These are phyloP conservation scores for Peucedramus taeniatus DNA, from an alignment of 2,113 vertebrate genomes.

Conservation along the genomic window DNA sequence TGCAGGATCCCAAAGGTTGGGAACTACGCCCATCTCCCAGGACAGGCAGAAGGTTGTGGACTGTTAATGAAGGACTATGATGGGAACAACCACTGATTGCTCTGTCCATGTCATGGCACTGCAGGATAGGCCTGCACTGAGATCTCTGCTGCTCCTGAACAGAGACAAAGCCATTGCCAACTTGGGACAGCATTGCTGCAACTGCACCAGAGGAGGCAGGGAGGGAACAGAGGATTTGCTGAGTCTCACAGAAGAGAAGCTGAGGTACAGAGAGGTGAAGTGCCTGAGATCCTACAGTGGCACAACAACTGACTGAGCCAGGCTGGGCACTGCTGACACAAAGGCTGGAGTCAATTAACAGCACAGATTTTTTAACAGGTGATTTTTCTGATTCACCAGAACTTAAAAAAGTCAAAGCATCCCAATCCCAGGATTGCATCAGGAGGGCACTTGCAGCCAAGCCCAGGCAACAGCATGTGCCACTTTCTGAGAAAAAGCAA, in stretches of 20 bases:
- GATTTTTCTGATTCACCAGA: neutral
- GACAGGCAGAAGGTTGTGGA: neutral
- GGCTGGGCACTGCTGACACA: neutral
- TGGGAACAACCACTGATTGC: neutral
- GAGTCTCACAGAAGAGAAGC: neutral
- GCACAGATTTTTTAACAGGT: too few relatives aligned
- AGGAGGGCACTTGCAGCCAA: neutral
- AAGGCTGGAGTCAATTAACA: neutral
- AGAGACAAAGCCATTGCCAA: neutral
- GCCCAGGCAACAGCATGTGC: neutral
- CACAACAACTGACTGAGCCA: neutral
- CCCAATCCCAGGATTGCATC: neutral
- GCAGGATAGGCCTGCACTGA: neutral
- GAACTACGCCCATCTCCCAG: rapidly evolving
- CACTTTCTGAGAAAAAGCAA: neutral
- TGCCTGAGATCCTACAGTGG: neutral
- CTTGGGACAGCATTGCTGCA: neutral
- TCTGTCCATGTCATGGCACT: neutral
- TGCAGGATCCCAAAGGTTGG: neutral
- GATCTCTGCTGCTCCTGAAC: neutral
- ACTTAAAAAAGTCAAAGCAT: neutral
- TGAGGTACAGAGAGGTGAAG: neutral
- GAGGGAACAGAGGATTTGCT: neutral
- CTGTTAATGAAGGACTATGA: neutral
- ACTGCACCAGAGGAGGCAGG: rapidly evolving